phyloP scores from a whole-genome alignment of 2,113 vertebrate genomes.

The Nestor notabilis region DNA sequence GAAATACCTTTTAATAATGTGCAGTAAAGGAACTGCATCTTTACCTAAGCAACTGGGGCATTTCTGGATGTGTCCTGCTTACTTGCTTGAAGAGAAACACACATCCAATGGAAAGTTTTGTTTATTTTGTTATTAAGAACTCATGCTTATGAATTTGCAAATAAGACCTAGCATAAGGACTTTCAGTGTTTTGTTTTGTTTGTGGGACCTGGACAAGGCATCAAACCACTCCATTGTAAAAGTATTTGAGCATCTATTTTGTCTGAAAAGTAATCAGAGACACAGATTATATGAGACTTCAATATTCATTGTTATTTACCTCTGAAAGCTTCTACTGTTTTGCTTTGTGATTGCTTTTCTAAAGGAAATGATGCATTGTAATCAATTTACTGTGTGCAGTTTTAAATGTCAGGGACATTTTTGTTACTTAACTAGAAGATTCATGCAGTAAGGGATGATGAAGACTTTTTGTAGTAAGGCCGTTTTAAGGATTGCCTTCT shows the following conservation, averaged over 20 bases:
- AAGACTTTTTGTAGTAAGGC: not conserved
- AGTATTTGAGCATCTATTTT: not conserved
- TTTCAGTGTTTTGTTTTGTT: not conserved
- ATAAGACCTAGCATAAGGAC: not conserved
- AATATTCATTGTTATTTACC: slow-evolving; percentile 33
- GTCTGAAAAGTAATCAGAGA: not conserved
- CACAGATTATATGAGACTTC: not conserved
- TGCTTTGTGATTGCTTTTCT: slow-evolving; percentile 8
- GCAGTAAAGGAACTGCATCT: not conserved
- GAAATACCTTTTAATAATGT: not conserved
- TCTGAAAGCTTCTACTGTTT: slow-evolving; percentile 11
- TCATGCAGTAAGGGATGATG: not conserved
- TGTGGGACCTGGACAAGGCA: not conserved
- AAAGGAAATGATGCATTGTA: slow-evolving; percentile 40
- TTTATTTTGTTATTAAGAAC: not conserved
- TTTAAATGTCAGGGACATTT: slow-evolving; percentile 30
- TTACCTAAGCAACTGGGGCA: not conserved
- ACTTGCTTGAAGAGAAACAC: not conserved
- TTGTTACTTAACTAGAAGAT: slow-evolving; percentile 7
- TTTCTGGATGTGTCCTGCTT: not conserved
- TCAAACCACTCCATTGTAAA: not conserved
- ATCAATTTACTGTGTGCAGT: slow-evolving; percentile 2
- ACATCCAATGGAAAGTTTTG: not conserved
- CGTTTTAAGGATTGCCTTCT: slow-evolving; percentile 36
- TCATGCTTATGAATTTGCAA: not conserved